Evolutionary conservation across 1,140 invertebrate genomes (phyloP), one percentile per base, ranked within the genome.

Genomic region (Mya arenaria): DNA sequence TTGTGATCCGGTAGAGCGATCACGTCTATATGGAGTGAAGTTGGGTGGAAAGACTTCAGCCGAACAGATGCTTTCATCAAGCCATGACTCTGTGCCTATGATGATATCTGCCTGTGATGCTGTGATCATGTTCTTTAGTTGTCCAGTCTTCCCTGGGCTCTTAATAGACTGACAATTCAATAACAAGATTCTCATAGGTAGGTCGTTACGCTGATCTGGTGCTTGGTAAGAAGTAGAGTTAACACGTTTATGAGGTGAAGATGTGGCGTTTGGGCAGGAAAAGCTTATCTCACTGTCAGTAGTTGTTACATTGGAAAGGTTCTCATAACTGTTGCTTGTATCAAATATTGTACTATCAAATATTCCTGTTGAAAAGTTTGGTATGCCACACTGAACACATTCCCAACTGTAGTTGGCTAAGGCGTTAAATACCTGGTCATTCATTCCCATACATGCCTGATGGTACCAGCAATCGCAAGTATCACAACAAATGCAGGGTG

Each of bases 281-380:
- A 80, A 80, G 41, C 25, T 80, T n/a, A 80, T 37, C 6, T 80
- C 66, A 37, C 1, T 17, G 10, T 62, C 77, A 32, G 55, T 1
- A 15, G 69, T 8, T n/a, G n/a, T n/a, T n/a, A n/a, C n/a, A n/a
- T n/a, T n/a, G 5, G 52, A 37, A 0, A 0, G 34, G 52, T 60
- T 37, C 19, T 65, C 60, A 44, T 34, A 32, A 34, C 10, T 37
- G 32, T 55, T 73, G 10, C n/a, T 41, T 13, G 41, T 44, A 6
- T 74, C 71, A 19, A 69, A 60, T 6, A 82, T 37, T 5, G 39
- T 66, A 4, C 34, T 56, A 41, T 82, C 58, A 48, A 82, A 82
- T 23, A 82, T 23, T 17, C 48, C 30, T 5, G 62, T 41, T 4
- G 80, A 74, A 60, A 82, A 82, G 37, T 82, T 82, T 68, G 72